Evolutionary conservation across 2,797 vertebrate species (phyloP).

Genomic region (Myotis daubentonii): DNA sequence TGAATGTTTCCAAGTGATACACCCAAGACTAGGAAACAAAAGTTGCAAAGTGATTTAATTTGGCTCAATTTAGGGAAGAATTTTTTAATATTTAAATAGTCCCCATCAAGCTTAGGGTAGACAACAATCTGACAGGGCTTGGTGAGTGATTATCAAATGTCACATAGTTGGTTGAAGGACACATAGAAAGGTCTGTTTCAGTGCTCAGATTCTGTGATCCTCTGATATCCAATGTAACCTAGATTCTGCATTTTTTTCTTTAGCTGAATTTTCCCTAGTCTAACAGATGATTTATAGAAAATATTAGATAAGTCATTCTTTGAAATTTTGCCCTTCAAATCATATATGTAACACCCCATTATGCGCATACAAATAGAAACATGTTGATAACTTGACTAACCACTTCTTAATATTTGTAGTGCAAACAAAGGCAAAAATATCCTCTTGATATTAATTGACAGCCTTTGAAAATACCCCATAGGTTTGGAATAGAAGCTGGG

Average conservation of each 20-base stretch:
- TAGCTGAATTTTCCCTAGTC: neutral
- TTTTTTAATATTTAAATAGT: neutral
- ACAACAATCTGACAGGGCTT: neutral
- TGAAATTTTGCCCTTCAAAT: neutral
- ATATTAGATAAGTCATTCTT: neutral
- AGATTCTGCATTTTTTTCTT: neutral
- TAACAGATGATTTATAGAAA: constrained; percentile 3
- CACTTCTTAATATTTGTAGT: constrained; percentile 44
- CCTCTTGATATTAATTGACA: neutral
- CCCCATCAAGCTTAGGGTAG: neutral
- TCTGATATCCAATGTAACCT: neutral
- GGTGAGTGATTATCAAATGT: neutral
- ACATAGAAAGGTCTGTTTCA: neutral
- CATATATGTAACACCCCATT: neutral
- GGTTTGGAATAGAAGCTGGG: constrained; percentile 17
- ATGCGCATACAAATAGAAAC: constrained; percentile 21
- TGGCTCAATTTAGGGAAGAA: neutral
- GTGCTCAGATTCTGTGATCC: neutral
- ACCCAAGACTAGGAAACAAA: neutral
- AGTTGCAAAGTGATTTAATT: neutral
- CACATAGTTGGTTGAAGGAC: neutral
- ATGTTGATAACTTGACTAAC: neutral
- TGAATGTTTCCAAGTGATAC: neutral
- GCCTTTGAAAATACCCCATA: constrained; percentile 33
- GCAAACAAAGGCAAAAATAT: constrained; percentile 27